Base-by-base conservation (phyloP, 1,140 invertebrate genomes). In the Octopus bimaculoides region DNA sequence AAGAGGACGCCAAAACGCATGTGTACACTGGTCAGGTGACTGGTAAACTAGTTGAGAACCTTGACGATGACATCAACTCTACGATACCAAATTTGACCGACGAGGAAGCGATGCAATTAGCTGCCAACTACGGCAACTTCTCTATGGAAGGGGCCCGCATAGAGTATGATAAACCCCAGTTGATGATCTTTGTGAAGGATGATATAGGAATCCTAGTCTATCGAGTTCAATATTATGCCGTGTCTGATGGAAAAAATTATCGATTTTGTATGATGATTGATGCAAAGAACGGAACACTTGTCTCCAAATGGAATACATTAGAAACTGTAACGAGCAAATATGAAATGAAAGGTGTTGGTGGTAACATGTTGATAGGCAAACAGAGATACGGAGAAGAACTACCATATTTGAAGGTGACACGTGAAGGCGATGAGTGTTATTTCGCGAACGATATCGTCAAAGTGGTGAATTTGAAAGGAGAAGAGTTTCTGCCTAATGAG, bases 391-490 rank as follows among this genome's bases (percentile, higher is more conserved):
- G 84, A 5, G 69, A 82, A 4, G 53, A 74, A 4, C 82, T 81
- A 10, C 69, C 78, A 20, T 85, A 81, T 71, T 78, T 84, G 12
- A 69, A 81, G 7, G 55, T 81, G 4, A 80, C 54, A 8, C 77
- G 77, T 9, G 61, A 77, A 4, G 79, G 80, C 4, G 76, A 80
- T 10, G 78, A 14, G 2, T 86, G 85, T 52, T 77, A 78, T 55
- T 56, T 84, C 17, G 84, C 83, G 76, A 86, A 86, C 71, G 69
- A 83, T 10, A 82, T 83, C 75, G 85, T 86, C 12, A 78, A 80
- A 5, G 81, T 86, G 41, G 74, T 85, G n/a, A 81, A 86, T 53
- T 83, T 85, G 54, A 52, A 56, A 12, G 66, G 77, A 9, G 61
- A 66, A 26, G 41, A 77, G 12, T 20, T 81, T n/a, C 26, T 75